Conservation (phyloP, 2,888 invertebrate species). For the Netelia fuscicornis region DNA sequence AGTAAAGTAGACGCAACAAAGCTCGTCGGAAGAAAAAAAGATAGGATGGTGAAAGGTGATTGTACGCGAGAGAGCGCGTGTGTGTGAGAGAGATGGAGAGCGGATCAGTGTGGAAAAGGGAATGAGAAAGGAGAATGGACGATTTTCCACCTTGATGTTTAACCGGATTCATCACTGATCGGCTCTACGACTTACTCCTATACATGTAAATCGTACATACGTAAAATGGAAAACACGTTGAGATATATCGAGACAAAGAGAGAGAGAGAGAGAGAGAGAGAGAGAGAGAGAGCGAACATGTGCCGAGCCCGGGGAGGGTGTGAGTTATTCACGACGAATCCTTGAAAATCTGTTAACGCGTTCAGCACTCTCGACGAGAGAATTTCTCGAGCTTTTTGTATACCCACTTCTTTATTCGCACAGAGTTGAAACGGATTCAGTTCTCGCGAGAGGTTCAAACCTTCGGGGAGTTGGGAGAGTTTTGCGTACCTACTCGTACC, state of each 20-base stretch:
- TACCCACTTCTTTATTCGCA: constrained; percentile 62
- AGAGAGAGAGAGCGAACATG: constrained; percentile 21
- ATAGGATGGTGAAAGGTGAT: background rate
- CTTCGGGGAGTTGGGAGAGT: constrained; percentile 57
- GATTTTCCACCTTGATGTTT: constrained; percentile 46
- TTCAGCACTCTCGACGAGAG: constrained; percentile 60
- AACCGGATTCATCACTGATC: constrained; percentile 61
- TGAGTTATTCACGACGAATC: constrained; percentile 66
- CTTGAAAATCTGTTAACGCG: constrained; percentile 65
- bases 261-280: background rate
- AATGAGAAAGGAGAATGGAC: constrained; percentile 1
- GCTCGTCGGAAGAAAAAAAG: background rate
- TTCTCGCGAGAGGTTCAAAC: constrained; percentile 68
- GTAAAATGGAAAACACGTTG: background rate
- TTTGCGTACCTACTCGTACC: constrained; percentile 47
- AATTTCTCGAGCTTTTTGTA: constrained; percentile 70
- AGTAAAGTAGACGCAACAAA: background rate
- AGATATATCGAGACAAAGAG: background rate
- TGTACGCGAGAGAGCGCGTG: background rate
- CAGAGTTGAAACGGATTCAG: constrained; percentile 68
- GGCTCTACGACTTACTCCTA: constrained; percentile 52
- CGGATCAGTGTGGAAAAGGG: constrained; percentile 1
- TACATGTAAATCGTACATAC: constrained; percentile 34
- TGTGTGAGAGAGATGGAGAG: background rate
- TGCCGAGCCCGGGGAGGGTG: constrained; percentile 17